Evolutionary conservation across 2,113 vertebrate species (phyloP).

Genomic region (Ictalurus furcatus): DNA sequence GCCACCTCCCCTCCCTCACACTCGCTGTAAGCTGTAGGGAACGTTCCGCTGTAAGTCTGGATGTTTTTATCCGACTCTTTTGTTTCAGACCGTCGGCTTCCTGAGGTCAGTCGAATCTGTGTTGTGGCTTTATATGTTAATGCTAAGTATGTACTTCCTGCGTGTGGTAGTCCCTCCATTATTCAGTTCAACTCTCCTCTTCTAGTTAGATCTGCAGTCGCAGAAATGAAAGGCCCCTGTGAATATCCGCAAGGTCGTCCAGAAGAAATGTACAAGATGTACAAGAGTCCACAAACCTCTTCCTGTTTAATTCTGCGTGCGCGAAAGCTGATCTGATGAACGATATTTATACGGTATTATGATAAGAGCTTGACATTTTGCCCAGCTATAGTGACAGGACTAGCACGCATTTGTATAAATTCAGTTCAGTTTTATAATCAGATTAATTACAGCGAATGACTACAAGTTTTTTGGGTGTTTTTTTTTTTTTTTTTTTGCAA

Average conservation of each 20-base stretch:
- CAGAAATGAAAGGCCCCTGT: not conserved
- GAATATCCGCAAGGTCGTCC: not conserved
- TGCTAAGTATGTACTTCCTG: not conserved
- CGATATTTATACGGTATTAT: not conserved
- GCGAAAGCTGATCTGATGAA: not conserved
- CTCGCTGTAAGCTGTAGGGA: not conserved
- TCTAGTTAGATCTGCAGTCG: not conserved
- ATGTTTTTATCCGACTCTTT: slow-evolving; percentile 6
- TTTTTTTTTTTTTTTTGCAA: too few species aligned
- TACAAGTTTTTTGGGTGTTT: not conserved
- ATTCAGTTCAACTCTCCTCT: not conserved
- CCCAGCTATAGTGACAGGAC: not conserved
- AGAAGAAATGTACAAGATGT: too few species aligned
- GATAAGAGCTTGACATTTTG: not conserved
- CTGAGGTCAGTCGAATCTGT: slow-evolving; percentile 1
- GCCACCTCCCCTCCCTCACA: not conserved
- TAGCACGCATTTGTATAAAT: not conserved
- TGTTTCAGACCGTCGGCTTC: not conserved
- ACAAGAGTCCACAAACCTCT: not conserved
- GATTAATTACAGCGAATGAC: not conserved
- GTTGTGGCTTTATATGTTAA: slow-evolving; percentile 14
- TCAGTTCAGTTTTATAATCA: not conserved
- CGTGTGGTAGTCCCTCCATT: not conserved
- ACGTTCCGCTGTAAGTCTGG: not conserved
- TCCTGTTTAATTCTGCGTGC: not conserved